Conservation (phyloP, 2,888 invertebrate species). For the Drosophila mimica region DNA sequence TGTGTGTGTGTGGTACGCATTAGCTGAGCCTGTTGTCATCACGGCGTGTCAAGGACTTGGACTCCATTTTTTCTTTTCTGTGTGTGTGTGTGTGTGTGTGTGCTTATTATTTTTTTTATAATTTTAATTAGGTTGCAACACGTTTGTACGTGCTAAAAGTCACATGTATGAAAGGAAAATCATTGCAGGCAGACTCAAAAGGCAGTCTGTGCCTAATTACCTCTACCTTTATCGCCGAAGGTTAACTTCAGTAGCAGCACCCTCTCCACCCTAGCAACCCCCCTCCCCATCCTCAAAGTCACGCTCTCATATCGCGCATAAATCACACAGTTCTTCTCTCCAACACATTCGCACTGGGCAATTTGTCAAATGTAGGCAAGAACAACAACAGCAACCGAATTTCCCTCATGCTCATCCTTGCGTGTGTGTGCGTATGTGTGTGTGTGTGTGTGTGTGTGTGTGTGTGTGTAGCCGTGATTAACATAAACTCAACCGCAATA, state of each 20-base stretch:
- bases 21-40: conserved; percentile 39
- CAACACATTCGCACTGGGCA: conserved; percentile 57
- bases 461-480: conserved; percentile 64
- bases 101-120: conserved; percentile 8
- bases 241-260: conserved; percentile 13
- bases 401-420: neutral
- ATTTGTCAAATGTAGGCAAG: conserved; percentile 69
- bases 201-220: conserved; percentile 61
- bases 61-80: conserved; percentile 45
- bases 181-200: conserved; percentile 21
- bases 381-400: neutral
- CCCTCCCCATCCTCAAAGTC: conserved; percentile 4
- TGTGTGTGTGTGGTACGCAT: conserved; percentile 34
- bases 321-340: conserved; percentile 39
- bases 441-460: neutral
- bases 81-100: neutral
- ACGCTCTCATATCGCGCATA: conserved; percentile 40
- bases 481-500: conserved; percentile 75
- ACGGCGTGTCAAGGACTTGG: conserved; percentile 76
- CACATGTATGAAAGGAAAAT: conserved; percentile 32
- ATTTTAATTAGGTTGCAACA: conserved; percentile 81
- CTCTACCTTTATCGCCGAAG: conserved; percentile 52
- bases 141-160: conserved; percentile 72
- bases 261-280: neutral
- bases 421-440: neutral